Percentiles rank a stretch among this genome's conserved stretches.
Evolutionary conservation across 2,113 vertebrate species (phyloP).

Genomic region (Mus pahari): DNA sequence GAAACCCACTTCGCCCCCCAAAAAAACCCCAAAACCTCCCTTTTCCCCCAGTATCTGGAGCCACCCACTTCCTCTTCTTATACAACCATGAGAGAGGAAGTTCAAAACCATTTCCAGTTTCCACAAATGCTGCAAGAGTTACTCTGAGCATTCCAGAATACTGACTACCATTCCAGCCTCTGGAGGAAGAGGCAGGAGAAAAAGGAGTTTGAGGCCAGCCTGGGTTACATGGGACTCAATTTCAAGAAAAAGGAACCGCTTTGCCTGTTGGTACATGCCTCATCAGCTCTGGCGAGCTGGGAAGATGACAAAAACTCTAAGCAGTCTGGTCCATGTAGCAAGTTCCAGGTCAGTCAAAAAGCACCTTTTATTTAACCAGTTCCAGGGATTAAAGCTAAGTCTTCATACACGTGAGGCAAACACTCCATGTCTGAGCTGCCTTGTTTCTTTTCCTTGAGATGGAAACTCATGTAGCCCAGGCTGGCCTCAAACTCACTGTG

Average conservation of each 20-base stretch:
- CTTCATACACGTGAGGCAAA: background rate
- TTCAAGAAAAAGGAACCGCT: background rate
- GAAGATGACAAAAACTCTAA: too few species aligned
- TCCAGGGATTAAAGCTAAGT: background rate
- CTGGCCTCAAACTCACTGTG: background rate
- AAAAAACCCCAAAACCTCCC: too few species aligned
- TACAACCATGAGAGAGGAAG: background rate
- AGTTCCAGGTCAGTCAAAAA: background rate
- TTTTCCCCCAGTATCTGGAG: background rate
- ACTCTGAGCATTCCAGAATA: background rate
- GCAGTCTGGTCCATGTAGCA: background rate
- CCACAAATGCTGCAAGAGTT: background rate
- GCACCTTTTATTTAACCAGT: background rate
- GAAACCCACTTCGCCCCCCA: too few species aligned
- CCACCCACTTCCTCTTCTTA: background rate
- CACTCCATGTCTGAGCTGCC: background rate
- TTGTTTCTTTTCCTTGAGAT: background rate
- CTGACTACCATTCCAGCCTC: background rate
- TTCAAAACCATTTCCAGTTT: conserved; percentile 21
- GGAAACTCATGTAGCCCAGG: background rate
- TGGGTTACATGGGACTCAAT: background rate
- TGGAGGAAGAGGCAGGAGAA: background rate
- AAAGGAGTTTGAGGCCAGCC: background rate
- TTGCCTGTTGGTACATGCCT: background rate
- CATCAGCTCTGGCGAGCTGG: background rate